Base-by-base conservation (phyloP, 2,888 invertebrate species). In the Dynastes hyllus region DNA sequence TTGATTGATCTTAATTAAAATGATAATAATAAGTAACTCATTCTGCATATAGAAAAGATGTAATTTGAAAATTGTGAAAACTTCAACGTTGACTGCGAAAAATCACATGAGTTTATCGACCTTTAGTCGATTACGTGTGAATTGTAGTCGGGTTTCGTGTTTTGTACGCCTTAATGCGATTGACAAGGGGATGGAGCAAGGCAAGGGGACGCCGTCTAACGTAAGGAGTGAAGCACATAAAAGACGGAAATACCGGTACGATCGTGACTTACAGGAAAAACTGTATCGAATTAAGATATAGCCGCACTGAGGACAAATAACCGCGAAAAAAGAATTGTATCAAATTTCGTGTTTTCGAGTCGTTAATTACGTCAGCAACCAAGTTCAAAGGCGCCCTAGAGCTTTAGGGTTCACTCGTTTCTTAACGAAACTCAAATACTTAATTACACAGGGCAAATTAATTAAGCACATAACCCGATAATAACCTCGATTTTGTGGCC, bases 201-300 rank as follows among this genome's bases (percentile, higher is more conserved):
- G 8, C 45, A 45, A 0, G 45, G 32, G 5, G 32, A 37, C 32
- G 32, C 32, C 32, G 32, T 37, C 32, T 37, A 37, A 37, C 32
- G 32, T 37, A 37, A 5, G 5, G 32, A n/a, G 9, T 9, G 11
- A n/a, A n/a, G 3, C 11, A 8, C 53, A 9, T 53, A 16, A 55
- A 55, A 2, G 55, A 22, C 16, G 13, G 22, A 55, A 55, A 55
- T 16, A 55, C n/a, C 16, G 55, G n/a, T 16, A n/a, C 22, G 55
- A 22, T 55, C 22, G n/a, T n/a, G 22, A n/a, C 55, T n/a, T n/a
- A 55, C 55, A 55, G 55, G 55, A 55, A 55, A 55, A 55, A 22
- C 55, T 22, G 55, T 55, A 55, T 55, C 55, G 55, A 55, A 55
- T 55, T 22, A 22, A 16, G 6, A 9, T 6, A 16, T 1, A 55